Evolutionary conservation across 2,888 invertebrate genomes (phyloP), one percentile per base, ranked within the genome.

Genomic region (Parascotia fuliginaria): DNA sequence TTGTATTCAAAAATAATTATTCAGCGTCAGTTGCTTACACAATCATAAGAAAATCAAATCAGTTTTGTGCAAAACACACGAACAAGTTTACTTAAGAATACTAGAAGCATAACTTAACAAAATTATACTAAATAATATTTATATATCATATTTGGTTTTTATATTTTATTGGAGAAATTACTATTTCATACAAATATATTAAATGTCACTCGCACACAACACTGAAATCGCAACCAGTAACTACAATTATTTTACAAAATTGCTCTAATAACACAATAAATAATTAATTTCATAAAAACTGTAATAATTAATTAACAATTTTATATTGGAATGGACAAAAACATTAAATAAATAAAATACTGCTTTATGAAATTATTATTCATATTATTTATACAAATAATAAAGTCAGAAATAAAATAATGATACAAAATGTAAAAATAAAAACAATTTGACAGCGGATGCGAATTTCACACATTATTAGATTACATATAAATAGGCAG

Each of bases 1-100:
- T 63, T 62, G 51, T 60, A 63, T 45, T 63, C 51, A 55, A 51
- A 60, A 63, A 63, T 63, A 63, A 63, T 53, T 42, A 61, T 48
- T 61, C 39, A 43, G 9, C 33, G 15, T 33, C 31, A 31, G 13
- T 31, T 31, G 49, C 49, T 60, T 57, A 60, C 47, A 33, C 22
- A 44, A 57, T 53, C 47, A 47, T 44, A 50, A 51, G 31, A 4
- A 58, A 60, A 47, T 36, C 24, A 38, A 55, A 32, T 42, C 31
- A 45, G 40, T 50, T 48, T 57, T 54, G 61, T 61, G 61, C 62
- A 42, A 44, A 32, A 55, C 34, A 60, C 34, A 29, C 14, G 11
- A 42, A 34, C 28, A 15, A 6, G 12, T 33, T 52, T 53, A 42
- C 39, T 43, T 43, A 42, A 47, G 41, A 31, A 31, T 31, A 31